Evolutionary conservation across 2,888 invertebrate species (phyloP), one percentile per base, ranked within the genome.

Genomic region (Ypsolopha scabrella): DNA sequence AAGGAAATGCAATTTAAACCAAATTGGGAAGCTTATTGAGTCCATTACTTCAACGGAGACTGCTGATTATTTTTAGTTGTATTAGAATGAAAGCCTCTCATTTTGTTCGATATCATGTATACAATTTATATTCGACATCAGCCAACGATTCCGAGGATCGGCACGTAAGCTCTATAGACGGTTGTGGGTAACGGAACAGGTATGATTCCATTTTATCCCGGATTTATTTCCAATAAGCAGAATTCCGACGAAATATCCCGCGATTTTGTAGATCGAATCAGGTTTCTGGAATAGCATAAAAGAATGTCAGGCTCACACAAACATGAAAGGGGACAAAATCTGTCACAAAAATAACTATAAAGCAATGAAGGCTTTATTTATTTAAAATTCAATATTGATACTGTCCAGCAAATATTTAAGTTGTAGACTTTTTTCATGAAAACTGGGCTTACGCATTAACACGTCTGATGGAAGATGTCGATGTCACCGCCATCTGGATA

Each of bases 171-270:
- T 43, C 43, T 43, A 50, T 50, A 43, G 34, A n/a, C 36, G 50
- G 9, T 44, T 35, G 48, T 43, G 52, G 47, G 51, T 34, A 49
- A 52, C 53, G 33, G 39, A 68, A 68, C 68, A 70, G 70, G 67
- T 70, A 68, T 69, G 70, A 76, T 73, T 74, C 72, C 63, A 71
- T 73, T 77, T 74, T 68, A 76, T 73, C 71, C 74, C 62, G 72
- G 75, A 75, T 78, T 75, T 75, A 77, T 75, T 72, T 75, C 72
- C 77, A 75, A 78, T 76, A 75, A 74, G 70, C 71, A 65, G 64
- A 70, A 77, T 71, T 68, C 70, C 65, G 56, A 53, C 57, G 61
- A 64, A 72, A 74, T 71, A 75, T 73, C 70, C 65, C 66, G 58
- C 65, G 66, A 64, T 71, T 72, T 67, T 58, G 61, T 55, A 57